Conservation (phyloP, 2,888 invertebrate species). For the Nesidiocoris tenuis region DNA sequence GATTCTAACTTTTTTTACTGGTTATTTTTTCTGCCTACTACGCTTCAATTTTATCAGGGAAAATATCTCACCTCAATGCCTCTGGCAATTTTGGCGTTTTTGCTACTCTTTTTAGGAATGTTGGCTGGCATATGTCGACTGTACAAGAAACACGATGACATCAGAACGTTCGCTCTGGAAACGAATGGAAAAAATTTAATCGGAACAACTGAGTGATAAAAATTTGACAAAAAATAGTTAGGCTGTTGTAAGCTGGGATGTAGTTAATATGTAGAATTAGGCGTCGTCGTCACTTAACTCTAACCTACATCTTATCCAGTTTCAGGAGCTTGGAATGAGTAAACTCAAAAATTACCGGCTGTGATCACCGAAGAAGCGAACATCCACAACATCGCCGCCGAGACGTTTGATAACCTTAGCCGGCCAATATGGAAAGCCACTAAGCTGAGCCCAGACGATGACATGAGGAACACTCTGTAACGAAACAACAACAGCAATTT, state of each 20-base stretch:
- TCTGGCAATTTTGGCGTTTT: constrained; percentile 56
- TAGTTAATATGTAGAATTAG: too few species aligned
- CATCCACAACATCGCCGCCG: constrained; percentile 72
- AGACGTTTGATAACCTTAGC: constrained; percentile 70
- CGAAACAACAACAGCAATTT: too few species aligned
- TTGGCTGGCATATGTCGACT: constrained; percentile 66
- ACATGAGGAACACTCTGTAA: constrained; percentile 74
- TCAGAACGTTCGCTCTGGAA: constrained; percentile 59
- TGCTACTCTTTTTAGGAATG: constrained; percentile 25
- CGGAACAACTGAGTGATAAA: not conserved
- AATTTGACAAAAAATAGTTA: not conserved
- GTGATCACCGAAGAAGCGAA: constrained; percentile 92
- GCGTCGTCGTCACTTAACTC: too few species aligned
- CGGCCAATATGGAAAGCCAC: constrained; percentile 97
- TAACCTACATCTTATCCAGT: too few species aligned
- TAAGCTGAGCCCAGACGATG: constrained; percentile 93
- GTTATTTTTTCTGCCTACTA: too few species aligned
- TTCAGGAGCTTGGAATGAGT: not conserved
- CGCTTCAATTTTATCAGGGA: too few species aligned
- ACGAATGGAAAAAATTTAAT: constrained; percentile 5
- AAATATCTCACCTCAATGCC: constrained; percentile 65
- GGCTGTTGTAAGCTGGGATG: too few species aligned
- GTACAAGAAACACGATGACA: constrained; percentile 76
- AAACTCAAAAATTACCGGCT: constrained; percentile 61
- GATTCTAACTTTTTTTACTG: too few species aligned